These are phyloP conservation scores for Geotrupes spiniger DNA, from an alignment of 2,888 invertebrate species.

Conservation along the genomic window DNA sequence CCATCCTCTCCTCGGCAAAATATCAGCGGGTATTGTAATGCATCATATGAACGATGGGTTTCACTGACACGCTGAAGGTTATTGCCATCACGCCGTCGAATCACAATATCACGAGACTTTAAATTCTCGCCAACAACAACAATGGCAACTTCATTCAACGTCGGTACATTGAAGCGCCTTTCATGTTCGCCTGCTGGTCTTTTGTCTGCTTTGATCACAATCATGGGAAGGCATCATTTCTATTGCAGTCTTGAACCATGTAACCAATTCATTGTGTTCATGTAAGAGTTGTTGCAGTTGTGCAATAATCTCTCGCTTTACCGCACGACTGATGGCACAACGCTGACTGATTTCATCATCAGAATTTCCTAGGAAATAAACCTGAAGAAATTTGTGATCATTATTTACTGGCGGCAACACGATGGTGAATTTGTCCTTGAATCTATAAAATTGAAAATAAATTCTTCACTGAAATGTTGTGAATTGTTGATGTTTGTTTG, in stretches of 20 bases:
- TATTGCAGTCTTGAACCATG: slow-evolving; percentile 37
- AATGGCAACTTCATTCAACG: slow-evolving; percentile 41
- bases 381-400: slow-evolving; percentile 27
- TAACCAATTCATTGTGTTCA: slow-evolving; percentile 36
- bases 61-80: slow-evolving; percentile 31
- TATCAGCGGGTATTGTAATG: slow-evolving; percentile 41
- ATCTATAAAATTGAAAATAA: slow-evolving; percentile 14
- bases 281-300: slow-evolving; percentile 32
- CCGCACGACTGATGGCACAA: slow-evolving; percentile 15
- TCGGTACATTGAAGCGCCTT: slow-evolving; percentile 41
- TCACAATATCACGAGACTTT: slow-evolving; percentile 39
- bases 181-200: slow-evolving; percentile 36
- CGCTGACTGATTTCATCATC: slow-evolving; percentile 27
- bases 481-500: slow-evolving; percentile 9
- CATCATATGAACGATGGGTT: slow-evolving; percentile 40
- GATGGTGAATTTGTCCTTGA: slow-evolving; percentile 25
- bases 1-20: slow-evolving; percentile 33
- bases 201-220: slow-evolving; percentile 42
- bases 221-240: slow-evolving; percentile 37
- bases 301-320: slow-evolving; percentile 16
- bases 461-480: slow-evolving; percentile 1
- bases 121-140: slow-evolving; percentile 40
- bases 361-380: slow-evolving; percentile 32
- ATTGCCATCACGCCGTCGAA: slow-evolving; percentile 27
- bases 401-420: slow-evolving; percentile 2